Base-by-base conservation (phyloP, 2,797 vertebrate genomes). In the Gymnoscopelus braueri region DNA sequence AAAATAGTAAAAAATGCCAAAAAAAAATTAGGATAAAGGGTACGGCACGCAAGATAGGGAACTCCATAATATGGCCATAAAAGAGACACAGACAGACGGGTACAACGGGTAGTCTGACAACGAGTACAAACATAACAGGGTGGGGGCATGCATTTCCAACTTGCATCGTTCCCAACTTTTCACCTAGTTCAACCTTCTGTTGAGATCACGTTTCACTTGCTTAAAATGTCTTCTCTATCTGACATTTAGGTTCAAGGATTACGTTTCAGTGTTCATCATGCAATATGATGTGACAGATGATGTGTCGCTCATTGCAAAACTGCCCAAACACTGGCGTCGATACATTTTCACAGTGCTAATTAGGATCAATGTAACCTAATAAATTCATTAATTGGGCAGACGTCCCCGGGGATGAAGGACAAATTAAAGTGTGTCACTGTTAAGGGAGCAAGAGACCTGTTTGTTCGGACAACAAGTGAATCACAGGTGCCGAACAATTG, bases 401-500 rank as follows among this genome's bases (percentile, higher is more conserved):
- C 57, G 23, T 72, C 61, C 23, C 24, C 58, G 13, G 35, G 72
- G 61, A 82, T 63, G 49, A 61, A 80, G 64, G 68, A 67, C 63
- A 65, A 75, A 74, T 54, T 51, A 44, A 71, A 26, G 74, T 79
- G 75, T 78, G 57, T 51, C 67, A 60, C 60, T 55, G 70, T 59
- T 78, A 47, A 64, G 57, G 82, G 75, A 71, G 62, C 67, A 69
- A 59, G 10, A 55, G 72, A 73, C 70, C 76, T 75, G 69, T 72
- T 75, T 85, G 77, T 84, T 74, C 69, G 7, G 52, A 76, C 74
- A 82, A 84, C 80, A 86, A 81, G 85, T 80, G 55, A 81, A 70
- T 82, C 74, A 69, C 56, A 80, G 60, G 29, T 57, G 53, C 49
- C 67, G 73, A 85, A 82, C 79, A 84, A 80, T 79, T 12, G 69